Evolutionary conservation across 2,113 vertebrate genomes (phyloP), one percentile per base, ranked within the genome.

Genomic region (Ammospiza nelsoni): DNA sequence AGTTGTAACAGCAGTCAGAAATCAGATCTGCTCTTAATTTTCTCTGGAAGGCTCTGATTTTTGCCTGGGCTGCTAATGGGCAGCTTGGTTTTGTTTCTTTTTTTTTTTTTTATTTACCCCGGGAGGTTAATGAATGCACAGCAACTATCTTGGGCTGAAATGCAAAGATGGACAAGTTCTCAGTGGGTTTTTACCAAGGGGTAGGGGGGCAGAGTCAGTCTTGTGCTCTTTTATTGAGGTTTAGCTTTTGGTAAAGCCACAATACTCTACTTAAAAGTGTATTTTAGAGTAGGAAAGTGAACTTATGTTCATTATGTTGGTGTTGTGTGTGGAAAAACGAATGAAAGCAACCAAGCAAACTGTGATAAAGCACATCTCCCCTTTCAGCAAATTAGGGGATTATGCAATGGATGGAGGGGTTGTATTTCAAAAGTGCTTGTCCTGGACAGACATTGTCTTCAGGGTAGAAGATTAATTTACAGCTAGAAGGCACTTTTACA

Each of bases 1-100:
- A 48, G 33, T 81, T 82, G 2, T 12, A 87, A 57, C 25, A 82
- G 62, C 48, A 85, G 58, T 87, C 62, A 91, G 78, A 83, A 89
- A 77, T 90, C 46, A 58, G 65, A 89, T 89, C 79, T 89, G 76
- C 62, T 90, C 43, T 75, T 89, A 35, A 62, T 95, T 95, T 86
- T 92, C 57, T 78, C 20, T 2, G 1, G 7, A 68, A 71, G 63
- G 57, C 29, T 76, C 43, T 66, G 71, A 39, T 74, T 95, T 90
- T 92, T 89, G 71, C 65, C 61, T 92, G 31, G 17, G n/a, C 37
- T 81, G 76, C 20, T 86, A 71, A 80, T 59, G 52, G 35, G 27
- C 78, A 67, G 18, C 27, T 95, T 90, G 6, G 23, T 27, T 92
- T 77, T 3, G 31, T 46, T 46, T 46, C 15, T 41, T 41, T 41